phyloP scores from a whole-genome alignment of 2,113 vertebrate species.

The Oreocharis arfaki region DNA sequence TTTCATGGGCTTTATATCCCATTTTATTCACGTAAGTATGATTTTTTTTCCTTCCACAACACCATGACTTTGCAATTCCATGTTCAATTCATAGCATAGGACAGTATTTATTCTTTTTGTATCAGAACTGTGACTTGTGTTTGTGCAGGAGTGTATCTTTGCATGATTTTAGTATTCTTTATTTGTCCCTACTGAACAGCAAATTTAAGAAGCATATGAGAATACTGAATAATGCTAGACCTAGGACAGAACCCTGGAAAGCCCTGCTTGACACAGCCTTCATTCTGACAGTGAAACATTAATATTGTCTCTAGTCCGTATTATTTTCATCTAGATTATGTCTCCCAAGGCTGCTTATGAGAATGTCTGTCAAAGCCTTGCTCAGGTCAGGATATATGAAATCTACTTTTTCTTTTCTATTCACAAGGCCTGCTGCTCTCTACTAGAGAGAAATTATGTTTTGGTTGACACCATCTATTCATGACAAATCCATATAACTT shows the following conservation, averaged over 20 bases:
- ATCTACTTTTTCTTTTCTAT: background rate
- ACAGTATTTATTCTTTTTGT: background rate
- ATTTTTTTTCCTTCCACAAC: background rate
- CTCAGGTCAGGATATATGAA: background rate
- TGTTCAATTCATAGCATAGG: background rate
- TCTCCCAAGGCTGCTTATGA: background rate
- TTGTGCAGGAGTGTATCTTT: background rate
- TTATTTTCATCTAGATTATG: background rate
- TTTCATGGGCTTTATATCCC: background rate
- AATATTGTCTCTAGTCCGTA: background rate
- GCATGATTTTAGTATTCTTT: background rate
- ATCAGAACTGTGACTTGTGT: background rate
- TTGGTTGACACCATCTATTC: background rate
- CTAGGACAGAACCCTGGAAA: background rate
- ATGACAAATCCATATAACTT: background rate
- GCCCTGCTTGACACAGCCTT: background rate
- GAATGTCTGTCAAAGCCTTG: background rate
- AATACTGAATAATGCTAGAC: background rate
- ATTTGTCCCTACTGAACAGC: background rate
- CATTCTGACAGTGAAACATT: background rate
- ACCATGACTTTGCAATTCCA: background rate
- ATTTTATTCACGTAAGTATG: background rate
- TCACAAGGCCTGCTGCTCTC: background rate
- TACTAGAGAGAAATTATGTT: background rate
- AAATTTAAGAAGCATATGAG: background rate